A percentile compares a stretch with the other conserved stretches of the same genome.
Evolutionary conservation across 2,888 invertebrate species (phyloP).

Genomic region (Caenorhabditis japonica): DNA sequence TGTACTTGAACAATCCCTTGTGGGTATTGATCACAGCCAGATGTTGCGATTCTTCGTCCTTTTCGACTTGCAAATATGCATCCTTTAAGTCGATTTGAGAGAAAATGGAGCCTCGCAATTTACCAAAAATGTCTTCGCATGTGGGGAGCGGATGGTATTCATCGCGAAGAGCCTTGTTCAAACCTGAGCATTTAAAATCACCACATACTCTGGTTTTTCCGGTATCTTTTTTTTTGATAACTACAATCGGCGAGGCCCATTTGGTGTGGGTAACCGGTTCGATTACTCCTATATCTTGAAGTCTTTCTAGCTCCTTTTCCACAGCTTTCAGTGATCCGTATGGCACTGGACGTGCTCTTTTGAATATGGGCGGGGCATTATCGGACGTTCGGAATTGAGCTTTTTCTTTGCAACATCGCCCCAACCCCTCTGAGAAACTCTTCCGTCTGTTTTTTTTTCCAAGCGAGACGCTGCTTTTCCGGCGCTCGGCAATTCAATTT

Average conservation of each 20-base stretch:
- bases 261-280: slow-evolving; percentile 34
- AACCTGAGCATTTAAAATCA: slow-evolving; percentile 44
- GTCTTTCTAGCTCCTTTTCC: slow-evolving; percentile 7
- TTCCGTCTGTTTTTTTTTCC: too few relatives aligned
- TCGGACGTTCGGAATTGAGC: background rate
- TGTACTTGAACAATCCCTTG: slow-evolving; percentile 54
- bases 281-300: slow-evolving; percentile 40
- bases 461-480: too few relatives aligned
- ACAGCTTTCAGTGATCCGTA: background rate
- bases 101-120: slow-evolving; percentile 55
- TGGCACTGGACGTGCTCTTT: slow-evolving; percentile 1
- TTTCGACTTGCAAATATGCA: slow-evolving; percentile 58
- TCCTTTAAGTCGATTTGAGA: slow-evolving; percentile 56
- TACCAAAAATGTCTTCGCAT: slow-evolving; percentile 53
- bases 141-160: slow-evolving; percentile 61
- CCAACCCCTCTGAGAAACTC: background rate
- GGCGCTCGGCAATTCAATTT: background rate
- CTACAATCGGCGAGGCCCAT: slow-evolving; percentile 65
- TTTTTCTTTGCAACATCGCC: background rate
- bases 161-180: slow-evolving; percentile 37
- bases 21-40: slow-evolving; percentile 56
- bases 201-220: slow-evolving; percentile 50
- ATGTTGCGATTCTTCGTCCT: slow-evolving; percentile 51
- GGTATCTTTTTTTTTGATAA: slow-evolving; percentile 39
- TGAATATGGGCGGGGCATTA: background rate